Percentiles rank a stretch among this genome's conserved stretches.
Conservation (phyloP, 2,113 vertebrate species). For the Boleophthalmus pectinirostris region DNA sequence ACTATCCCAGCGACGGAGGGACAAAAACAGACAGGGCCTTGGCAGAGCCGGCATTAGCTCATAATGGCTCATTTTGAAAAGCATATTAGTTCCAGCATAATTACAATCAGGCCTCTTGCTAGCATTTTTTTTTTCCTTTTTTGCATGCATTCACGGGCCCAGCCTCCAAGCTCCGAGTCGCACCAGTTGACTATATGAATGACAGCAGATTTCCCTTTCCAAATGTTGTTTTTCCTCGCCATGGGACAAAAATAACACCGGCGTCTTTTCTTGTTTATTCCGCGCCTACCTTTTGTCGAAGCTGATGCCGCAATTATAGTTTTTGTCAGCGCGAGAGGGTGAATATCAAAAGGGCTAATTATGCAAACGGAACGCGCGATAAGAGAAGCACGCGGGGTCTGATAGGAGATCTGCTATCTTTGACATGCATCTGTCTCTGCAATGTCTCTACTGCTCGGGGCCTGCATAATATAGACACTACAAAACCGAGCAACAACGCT, state of each 20-base stretch:
- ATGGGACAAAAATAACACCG: constrained; percentile 79
- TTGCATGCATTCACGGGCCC: constrained; percentile 75
- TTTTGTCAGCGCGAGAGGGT: constrained; percentile 78
- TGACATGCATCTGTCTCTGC: constrained; percentile 82
- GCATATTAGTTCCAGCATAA: constrained; percentile 86
- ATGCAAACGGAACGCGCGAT: constrained; percentile 75
- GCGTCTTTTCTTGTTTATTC: constrained; percentile 80
- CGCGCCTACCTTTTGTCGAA: constrained; percentile 77
- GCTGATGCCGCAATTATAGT: constrained; percentile 78
- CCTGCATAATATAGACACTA: constrained; percentile 79
- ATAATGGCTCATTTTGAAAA: constrained; percentile 85
- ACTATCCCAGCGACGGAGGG: constrained; percentile 75
- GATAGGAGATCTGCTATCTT: constrained; percentile 82
- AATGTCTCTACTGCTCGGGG: constrained; percentile 76
- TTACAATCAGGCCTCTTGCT: constrained; percentile 81
- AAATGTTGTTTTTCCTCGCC: constrained; percentile 66
- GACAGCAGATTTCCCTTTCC: constrained; percentile 77
- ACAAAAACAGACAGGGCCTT: constrained; percentile 80
- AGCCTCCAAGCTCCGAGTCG: constrained; percentile 75
- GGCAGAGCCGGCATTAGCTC: constrained; percentile 80
- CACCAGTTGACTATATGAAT: constrained; percentile 82
- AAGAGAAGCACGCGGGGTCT: constrained; percentile 63
- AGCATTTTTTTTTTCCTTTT: constrained; percentile 58
- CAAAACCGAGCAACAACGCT: constrained; percentile 74
- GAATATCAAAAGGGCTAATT: constrained; percentile 78